Percentiles rank a stretch among this genome's conserved stretches.
These are phyloP conservation scores for Hylia prasina DNA, from an alignment of 2,113 vertebrate genomes.

Conservation along the genomic window DNA sequence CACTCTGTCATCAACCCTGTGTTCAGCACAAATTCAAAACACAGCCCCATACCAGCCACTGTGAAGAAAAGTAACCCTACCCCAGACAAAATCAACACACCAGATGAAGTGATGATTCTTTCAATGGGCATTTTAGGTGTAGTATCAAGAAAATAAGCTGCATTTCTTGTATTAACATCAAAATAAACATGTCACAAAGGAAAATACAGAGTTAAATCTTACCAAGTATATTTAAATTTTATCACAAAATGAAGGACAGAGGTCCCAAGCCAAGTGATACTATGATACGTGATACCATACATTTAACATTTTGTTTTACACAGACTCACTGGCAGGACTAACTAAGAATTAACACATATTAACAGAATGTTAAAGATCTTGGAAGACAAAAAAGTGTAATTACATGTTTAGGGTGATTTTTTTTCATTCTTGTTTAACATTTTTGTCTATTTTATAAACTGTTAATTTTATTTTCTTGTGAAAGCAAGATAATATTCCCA, in stretches of 20 bases:
- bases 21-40: not conserved
- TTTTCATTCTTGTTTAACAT: not conserved
- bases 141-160: not conserved
- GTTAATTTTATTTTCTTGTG: not conserved
- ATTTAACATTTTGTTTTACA: not conserved
- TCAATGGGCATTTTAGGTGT: not conserved
- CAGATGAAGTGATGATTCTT: not conserved
- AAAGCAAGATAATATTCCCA: not conserved
- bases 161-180: not conserved
- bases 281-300: not conserved
- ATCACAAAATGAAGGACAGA: not conserved
- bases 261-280: not conserved
- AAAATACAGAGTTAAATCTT: not conserved
- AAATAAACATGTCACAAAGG: not conserved
- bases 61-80: not conserved
- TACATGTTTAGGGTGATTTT: not conserved
- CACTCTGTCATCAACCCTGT: rapidly evolving
- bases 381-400: not conserved
- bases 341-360: not conserved
- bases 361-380: not conserved
- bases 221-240: not conserved
- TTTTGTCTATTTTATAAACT: not conserved
- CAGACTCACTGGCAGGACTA: not conserved
- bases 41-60: too few species aligned
- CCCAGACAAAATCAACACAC: not conserved